A percentile compares a stretch with the other conserved stretches of the same genome.
These are phyloP conservation scores for Cynocephalus volans DNA, from an alignment of 2,113 vertebrate genomes.

Conservation along the genomic window DNA sequence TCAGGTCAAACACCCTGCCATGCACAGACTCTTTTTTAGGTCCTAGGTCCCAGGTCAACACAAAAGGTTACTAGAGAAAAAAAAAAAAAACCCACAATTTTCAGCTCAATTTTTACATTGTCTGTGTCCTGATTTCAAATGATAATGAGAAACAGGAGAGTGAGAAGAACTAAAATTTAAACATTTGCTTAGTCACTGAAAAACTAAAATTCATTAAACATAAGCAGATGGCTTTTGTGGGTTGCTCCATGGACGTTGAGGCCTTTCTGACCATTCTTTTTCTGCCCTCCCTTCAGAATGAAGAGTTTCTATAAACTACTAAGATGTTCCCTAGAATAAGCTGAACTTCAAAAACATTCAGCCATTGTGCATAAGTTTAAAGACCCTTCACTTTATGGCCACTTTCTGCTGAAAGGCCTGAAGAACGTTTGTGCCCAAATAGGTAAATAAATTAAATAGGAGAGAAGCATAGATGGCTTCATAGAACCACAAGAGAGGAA, in stretches of 20 bases:
- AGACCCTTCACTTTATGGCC: not conserved
- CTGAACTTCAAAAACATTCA: not conserved
- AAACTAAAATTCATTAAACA: constrained; percentile 36
- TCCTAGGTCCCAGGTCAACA: constrained; percentile 70
- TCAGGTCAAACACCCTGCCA: constrained; percentile 66
- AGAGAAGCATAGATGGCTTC: not conserved
- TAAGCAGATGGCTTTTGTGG: constrained; percentile 61
- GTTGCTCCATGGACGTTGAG: constrained; percentile 70
- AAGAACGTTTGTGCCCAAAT: constrained; percentile 21
- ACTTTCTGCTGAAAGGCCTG: constrained; percentile 33
- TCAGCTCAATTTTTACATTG: constrained; percentile 75
- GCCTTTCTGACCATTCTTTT: not conserved
- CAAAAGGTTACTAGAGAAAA: constrained; percentile 73
- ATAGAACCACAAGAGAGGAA: not conserved
- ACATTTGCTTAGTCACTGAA: constrained; percentile 65
- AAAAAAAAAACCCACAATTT: constrained; percentile 47
- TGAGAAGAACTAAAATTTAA: constrained; percentile 6
- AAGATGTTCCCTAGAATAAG: constrained; percentile 29
- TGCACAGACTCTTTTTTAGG: constrained; percentile 65
- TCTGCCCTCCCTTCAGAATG: not conserved
- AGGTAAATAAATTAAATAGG: constrained; percentile 39
- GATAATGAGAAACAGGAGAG: not conserved
- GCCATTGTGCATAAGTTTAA: not conserved
- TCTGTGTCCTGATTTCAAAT: constrained; percentile 75
- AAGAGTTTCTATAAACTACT: constrained; percentile 1